Evolutionary conservation across 2,113 vertebrate genomes (phyloP), one percentile per base, ranked within the genome.

Genomic region (Gambusia affinis): DNA sequence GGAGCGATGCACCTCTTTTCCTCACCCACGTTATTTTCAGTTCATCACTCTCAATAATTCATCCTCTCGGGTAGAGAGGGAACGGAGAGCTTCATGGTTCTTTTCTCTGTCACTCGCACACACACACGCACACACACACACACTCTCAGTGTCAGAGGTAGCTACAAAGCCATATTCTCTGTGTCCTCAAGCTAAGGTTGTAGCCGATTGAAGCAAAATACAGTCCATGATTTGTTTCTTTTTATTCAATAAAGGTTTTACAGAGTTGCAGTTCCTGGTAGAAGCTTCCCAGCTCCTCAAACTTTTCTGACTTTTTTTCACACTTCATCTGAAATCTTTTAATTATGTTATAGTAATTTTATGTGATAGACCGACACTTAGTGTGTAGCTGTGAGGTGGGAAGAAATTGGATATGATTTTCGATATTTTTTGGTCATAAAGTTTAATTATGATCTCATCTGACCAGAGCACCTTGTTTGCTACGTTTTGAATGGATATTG

Each of bases 31-130:
- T 89, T 93, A 92, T 92, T 93, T 93, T 93, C 91, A 91, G 91
- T 92, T 92, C 91, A 88, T 88, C 88, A 86, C 86, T 88, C 84
- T 93, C 88, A 92, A 93, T 92, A 89, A 93, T 93, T 93, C 88
- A 92, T 92, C 63, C 72, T 89, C 85, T 78, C 64, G 80, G 82
- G 89, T 85, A 39, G 72, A 73, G 79, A 67, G 69, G 74, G 85
- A 81, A 78, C 79, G 70, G 70, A 84, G 78, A 83, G 83, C 73
- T 78, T 78, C 15, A 44, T 85, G 81, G 75, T 69, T 80, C 70
- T 74, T 74, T 76, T 78, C 72, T 17, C 57, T 67, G 37, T 84
- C 72, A 74, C 28, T 42, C 44, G 42, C 65, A 54, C 68, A 47
- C 60, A 61, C 27, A 14, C 60, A 61, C 73, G 60, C 64, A 75